These are phyloP conservation scores for Nyctibius grandis DNA, from an alignment of 2,797 vertebrate genomes.

Conservation along the genomic window DNA sequence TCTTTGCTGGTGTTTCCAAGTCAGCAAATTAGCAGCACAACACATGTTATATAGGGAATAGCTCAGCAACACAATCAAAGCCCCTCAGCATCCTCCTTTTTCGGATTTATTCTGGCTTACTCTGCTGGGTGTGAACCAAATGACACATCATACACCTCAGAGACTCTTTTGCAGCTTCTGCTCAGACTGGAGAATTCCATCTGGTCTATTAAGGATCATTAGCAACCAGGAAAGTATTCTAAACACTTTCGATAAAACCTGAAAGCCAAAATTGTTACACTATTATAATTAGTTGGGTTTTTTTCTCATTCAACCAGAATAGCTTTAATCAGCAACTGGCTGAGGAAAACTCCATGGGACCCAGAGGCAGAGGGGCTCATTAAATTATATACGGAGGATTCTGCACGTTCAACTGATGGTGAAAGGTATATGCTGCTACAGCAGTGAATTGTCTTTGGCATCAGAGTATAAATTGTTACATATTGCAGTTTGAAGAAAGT, in stretches of 20 bases:
- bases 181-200: conserved; percentile 15
- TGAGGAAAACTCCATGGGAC: neutral
- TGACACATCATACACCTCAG: conserved; percentile 15
- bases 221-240: neutral
- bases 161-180: conserved; percentile 21
- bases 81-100: neutral
- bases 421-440: neutral
- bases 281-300: neutral
- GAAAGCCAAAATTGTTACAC: neutral
- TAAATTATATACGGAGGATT: neutral
- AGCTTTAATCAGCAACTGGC: conserved; percentile 27
- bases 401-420: neutral
- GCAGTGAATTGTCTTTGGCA: neutral
- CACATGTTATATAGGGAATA: neutral
- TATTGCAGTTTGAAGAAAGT: neutral
- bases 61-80: conserved; percentile 3
- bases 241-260: neutral
- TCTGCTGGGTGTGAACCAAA: neutral
- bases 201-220: conserved; percentile 13
- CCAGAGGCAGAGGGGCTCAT: neutral
- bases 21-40: conserved; percentile 39
- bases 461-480: neutral
- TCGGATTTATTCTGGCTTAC: conserved; percentile 15
- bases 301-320: neutral
- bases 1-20: neutral